Base-by-base conservation (phyloP, 2,113 vertebrate species). In the Orycteropus afer region DNA sequence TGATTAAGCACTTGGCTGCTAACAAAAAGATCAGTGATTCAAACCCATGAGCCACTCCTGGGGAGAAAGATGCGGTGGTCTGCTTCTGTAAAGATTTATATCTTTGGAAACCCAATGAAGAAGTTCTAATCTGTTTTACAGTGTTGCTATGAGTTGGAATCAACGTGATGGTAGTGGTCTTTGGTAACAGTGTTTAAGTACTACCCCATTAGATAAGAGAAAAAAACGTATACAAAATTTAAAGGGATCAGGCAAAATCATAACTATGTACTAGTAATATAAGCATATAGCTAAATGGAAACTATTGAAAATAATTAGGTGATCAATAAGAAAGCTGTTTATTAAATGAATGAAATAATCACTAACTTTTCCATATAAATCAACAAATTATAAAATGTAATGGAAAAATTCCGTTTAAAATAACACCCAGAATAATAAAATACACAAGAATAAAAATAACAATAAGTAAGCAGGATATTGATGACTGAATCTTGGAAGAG, bases 341-440 rank as follows among this genome's bases (percentile, higher is more conserved):
- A 42, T 13, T 61, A 82, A 78, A 79, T n/a, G n/a, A n/a, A 71
- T 79, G 32, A 37, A 79, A 85, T 71, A 71, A 90, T 53, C 51
- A 63, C 13, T 87, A 77, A 40, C 32, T 71, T 87, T 79, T 57
- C 57, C 47, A 45, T 69, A 27, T 77, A 87, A 83, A n/a, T 34
- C 61, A 81, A 61, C 23, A 90, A 93, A 45, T 47, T 53, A 91
- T 69, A 78, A 93, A 87, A 63, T 20, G 12, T 53, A 93, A 65
- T 81, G 32, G 78, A 89, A 90, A 87, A 45, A 3, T 71, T 27
- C 47, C 37, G 76, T 67, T 90, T 82, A 73, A 69, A 57, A 78
- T 32, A 88, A 40, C 57, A n/a, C n/a, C n/a, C n/a, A n/a, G n/a
- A n/a, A n/a, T n/a, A n/a, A n/a, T n/a, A n/a, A n/a, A n/a, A n/a